Evolutionary conservation across 2,797 vertebrate species (phyloP), one percentile per base, ranked within the genome.

Genomic region (Enteromius radiatus): DNA sequence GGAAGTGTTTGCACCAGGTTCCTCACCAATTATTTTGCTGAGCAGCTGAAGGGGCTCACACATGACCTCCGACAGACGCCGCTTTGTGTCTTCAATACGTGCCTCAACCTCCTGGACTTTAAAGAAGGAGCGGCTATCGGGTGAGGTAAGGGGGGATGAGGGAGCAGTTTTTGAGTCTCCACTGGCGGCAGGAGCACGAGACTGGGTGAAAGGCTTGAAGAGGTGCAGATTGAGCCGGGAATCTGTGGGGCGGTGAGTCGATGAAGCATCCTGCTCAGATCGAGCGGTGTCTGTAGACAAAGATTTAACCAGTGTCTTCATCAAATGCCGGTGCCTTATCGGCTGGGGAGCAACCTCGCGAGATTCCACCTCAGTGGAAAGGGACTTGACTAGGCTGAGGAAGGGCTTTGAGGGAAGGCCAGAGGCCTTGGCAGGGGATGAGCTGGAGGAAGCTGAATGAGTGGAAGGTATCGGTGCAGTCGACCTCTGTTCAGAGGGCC

Each of bases 41-140:
- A 99, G 94, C 81, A 98, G 92, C 89, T 98, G 98, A 67, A 99
- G 93, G 67, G 98, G 98, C 83, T 99, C 98, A 0, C 95, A 96
- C 83, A 99, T 99, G 2, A 94, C 98, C 92, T 99, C 98, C 0
- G 98, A 97, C 82, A 99, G 92, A 85, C 98, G 98, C 0, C 98
- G 95, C 84, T 95, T 99, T 4, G 98, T 99, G 94, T 99, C 98
- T 90, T 99, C 98, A 3, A 99, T 96, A 87, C 95, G 95, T 45
- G 97, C 97, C 91, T 99, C 98, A 71, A 99, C 97, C 86, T 99
- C 98, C n/a, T 96, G 95, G 61, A 98, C 97, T 90, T 97, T 98
- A 89, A 99, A 99, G 95, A 99, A 99, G 88, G 96, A 97, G 71
- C 98, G 96, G 47, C 93, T 94, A 19, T 99, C 98, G 0, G 95